Evolutionary conservation across 2,888 invertebrate genomes (phyloP), one percentile per base, ranked within the genome.

Genomic region (Erynnis tages): DNA sequence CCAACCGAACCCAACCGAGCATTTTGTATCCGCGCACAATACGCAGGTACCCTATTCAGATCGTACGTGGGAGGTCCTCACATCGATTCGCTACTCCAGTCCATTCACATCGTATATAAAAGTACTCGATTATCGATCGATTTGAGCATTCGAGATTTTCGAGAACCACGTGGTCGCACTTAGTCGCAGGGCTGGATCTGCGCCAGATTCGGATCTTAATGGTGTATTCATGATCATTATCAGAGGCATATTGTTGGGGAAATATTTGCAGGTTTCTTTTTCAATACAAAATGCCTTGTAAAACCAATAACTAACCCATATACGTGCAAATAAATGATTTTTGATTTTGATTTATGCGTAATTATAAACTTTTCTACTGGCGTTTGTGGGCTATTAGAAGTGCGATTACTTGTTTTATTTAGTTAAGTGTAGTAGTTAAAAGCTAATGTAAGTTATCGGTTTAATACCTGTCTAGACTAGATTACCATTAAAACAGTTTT

Each of bases 91-190:
- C 44, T 55, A 44, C 44, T 44, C 27, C 63, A 67, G 60, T 73
- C 71, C 71, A 80, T 79, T 79, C 79, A 79, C 81, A 82, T 82
- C 62, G 65, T 70, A 79, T 82, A 84, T 84, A 82, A 83, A 80
- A 80, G 68, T 79, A 75, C 35, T 35, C 35, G 35, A 35, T 77
- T 74, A 79, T 80, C 68, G 69, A 82, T 82, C 75, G 82, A 77
- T 79, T 79, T 61, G 66, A 69, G 67, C 17, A 72, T 72, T 32
- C 23, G 30, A 23, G 23, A 25, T 8, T 6, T 23, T 23, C 13
- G 11, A 27, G 16, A 23, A 25, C 17, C 44, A 35, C 30, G 17
- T 19, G 34, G 35, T 25, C 16, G 25, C 25, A 27, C 40, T 44
- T 16, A 35, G 27, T 13, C 32, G 27, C 37, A 35, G 46, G 16